These are phyloP conservation scores for Coremacera marginata DNA, from an alignment of 2,888 invertebrate genomes.

Conservation along the genomic window DNA sequence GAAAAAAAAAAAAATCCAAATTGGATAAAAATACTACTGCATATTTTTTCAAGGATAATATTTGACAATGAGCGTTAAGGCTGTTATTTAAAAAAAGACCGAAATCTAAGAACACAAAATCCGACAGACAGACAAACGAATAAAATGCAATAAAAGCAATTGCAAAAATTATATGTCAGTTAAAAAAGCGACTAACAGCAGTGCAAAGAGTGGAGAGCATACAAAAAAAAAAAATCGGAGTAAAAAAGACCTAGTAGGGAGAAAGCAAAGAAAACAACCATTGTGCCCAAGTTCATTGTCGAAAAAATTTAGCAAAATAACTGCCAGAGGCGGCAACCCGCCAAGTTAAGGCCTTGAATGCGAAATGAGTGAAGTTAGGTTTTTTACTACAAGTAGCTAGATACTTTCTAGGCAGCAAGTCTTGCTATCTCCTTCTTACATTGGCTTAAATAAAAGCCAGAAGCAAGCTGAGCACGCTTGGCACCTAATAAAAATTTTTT, in stretches of 20 bases:
- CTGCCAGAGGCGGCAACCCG: neutral
- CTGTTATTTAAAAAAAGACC: neutral
- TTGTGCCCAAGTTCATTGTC: slow-evolving; percentile 43
- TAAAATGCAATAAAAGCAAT: neutral
- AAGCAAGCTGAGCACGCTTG: too few species aligned
- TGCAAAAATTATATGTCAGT: neutral
- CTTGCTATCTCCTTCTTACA: too few species aligned
- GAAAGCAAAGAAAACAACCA: too few species aligned
- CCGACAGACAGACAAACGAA: neutral
- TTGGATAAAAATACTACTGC: too few species aligned
- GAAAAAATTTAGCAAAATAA: slow-evolving; percentile 14
- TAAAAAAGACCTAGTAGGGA: too few species aligned
- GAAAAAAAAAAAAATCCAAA: too few species aligned
- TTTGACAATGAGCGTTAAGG: neutral
- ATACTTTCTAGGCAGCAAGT: too few species aligned
- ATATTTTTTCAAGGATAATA: slow-evolving; percentile 10
- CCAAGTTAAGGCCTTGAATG: slow-evolving; percentile 41
- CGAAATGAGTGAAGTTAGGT: slow-evolving; percentile 39
- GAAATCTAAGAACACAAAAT: neutral
- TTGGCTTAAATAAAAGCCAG: too few species aligned
- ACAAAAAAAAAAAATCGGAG: too few species aligned
- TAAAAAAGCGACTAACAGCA: neutral
- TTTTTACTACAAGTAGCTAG: neutral
- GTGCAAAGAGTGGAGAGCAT: neutral
- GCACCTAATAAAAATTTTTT: too few species aligned